These are phyloP conservation scores for Centropyge bicolor DNA, from an alignment of 2,797 vertebrate genomes.

Conservation along the genomic window DNA sequence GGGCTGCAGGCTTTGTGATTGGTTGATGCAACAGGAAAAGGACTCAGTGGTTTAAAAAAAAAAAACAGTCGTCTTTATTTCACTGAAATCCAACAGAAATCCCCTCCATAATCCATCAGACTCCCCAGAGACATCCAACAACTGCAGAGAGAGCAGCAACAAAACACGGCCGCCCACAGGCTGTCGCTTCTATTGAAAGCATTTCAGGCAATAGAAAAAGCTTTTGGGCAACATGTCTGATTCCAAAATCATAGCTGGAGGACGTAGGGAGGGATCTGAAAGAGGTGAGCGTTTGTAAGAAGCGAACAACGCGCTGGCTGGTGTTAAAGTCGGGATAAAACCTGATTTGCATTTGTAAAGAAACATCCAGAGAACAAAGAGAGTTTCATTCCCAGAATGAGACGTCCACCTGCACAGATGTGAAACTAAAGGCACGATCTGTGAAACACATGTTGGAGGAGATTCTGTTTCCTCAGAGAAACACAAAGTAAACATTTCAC, in stretches of 20 bases:
- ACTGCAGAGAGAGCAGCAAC: slow-evolving; percentile 44
- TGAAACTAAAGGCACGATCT: slow-evolving; percentile 24
- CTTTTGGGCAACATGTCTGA: slow-evolving; percentile 49
- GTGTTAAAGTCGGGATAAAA: slow-evolving; percentile 31
- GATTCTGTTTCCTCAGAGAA: neutral
- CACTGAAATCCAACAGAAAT: slow-evolving; percentile 73
- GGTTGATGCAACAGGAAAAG: slow-evolving; percentile 71
- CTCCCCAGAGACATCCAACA: slow-evolving; percentile 66
- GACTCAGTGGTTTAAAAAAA: slow-evolving; percentile 10
- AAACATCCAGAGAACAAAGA: slow-evolving; percentile 49
- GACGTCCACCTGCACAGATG: slow-evolving; percentile 45
- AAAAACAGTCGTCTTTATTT: slow-evolving; percentile 63
- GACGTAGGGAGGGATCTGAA: slow-evolving; percentile 58
- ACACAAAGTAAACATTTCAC: neutral
- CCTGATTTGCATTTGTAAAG: slow-evolving; percentile 57
- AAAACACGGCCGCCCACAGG: slow-evolving; percentile 67
- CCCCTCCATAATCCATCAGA: slow-evolving; percentile 73
- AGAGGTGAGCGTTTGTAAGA: slow-evolving; percentile 28
- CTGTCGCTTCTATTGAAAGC: slow-evolving; percentile 52
- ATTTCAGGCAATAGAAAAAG: slow-evolving; percentile 41
- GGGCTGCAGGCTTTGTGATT: slow-evolving; percentile 52
- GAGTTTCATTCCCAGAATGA: slow-evolving; percentile 36
- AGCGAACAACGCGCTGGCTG: slow-evolving; percentile 26
- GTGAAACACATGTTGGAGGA: neutral
- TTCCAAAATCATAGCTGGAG: slow-evolving; percentile 58